Base-by-base conservation (phyloP, 2,113 vertebrate species). In the Megaleporinus macrocephalus region DNA sequence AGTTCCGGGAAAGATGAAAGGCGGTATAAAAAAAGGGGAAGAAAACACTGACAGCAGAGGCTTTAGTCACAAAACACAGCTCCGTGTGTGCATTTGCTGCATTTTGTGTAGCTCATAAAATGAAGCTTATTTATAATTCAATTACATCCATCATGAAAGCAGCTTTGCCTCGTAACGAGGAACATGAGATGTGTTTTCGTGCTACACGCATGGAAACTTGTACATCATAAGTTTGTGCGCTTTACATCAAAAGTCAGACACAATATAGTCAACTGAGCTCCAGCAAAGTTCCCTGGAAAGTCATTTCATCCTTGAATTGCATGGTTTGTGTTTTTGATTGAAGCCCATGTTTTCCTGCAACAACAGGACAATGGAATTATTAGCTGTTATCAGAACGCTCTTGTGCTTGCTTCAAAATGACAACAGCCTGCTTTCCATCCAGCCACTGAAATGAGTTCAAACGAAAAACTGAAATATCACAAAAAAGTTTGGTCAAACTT, bases 1-100 rank as follows among this genome's bases (percentile, higher is more conserved):
- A 33, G 51, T 74, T 51, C 5, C 49, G 74, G 30, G 74, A 47
- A 63, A 61, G 30, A 75, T 75, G 61, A 76, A 76, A 76, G 15
- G 74, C 16, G n/a, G 55, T 57, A 44, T 20, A 33, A 20, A 65
- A 76, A 63, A 24, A 16, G 29, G 20, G 44, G 55, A 20, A 24
- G 20, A 55, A 49, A 63, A 18, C 47, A n/a, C 59, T 65, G 33
- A 59, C 24, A 57, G 18, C 24, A 79, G 70, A 68, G 22, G 36
- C 30, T 78, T 49, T 47, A 2, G 27, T 53, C 16, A 36, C 16
- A 15, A 20, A 30, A 33, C 26, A 29, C n/a, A 9, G 62, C 26
- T 47, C 63, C 15, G 44, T 62, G 62, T 36, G 63, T 4, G 33
- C 15, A 66, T 44, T 33, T 66, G 47, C 30, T 66, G 36, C 20